phyloP scores from a whole-genome alignment of 2,797 vertebrate genomes.

The Lycodopsis pacificus region DNA sequence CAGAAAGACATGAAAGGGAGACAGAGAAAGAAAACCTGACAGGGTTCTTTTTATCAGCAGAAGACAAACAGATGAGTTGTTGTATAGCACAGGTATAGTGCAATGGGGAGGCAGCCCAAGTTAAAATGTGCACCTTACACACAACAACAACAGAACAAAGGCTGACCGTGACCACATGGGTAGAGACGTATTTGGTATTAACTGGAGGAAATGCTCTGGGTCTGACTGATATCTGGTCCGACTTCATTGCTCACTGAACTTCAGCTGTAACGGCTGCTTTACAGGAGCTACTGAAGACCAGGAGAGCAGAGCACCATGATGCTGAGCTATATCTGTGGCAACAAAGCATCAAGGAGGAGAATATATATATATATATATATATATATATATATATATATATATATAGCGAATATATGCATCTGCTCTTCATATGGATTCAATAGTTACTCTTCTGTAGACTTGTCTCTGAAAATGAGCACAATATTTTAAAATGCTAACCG shows the following conservation, averaged over 20 bases:
- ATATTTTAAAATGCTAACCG: constrained; percentile 47
- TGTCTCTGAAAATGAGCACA: constrained; percentile 15
- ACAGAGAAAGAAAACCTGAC: neutral
- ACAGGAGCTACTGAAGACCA: neutral
- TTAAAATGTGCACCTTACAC: constrained; percentile 62
- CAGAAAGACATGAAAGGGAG: neutral
- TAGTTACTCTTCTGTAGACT: neutral
- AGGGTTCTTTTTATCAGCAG: neutral
- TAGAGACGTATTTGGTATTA: constrained; percentile 27
- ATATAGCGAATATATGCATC: neutral
- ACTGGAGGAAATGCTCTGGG: constrained; percentile 21
- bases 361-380: neutral
- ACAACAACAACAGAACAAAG: constrained; percentile 73
- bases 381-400: no score
- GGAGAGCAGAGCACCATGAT: constrained; percentile 17
- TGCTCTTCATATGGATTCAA: constrained; percentile 15
- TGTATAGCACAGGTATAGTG: constrained; percentile 42
- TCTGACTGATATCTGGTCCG: constrained; percentile 52
- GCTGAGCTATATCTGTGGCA: constrained; percentile 36
- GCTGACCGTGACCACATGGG: constrained; percentile 65
- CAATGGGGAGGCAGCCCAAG: constrained; percentile 79
- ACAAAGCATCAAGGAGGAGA: constrained; percentile 15
- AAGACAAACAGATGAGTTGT: constrained; percentile 6
- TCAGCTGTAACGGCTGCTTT: constrained; percentile 12
- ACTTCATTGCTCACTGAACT: constrained; percentile 40